phyloP scores from a whole-genome alignment of 2,113 vertebrate genomes.

The Prunella fulvescens region DNA sequence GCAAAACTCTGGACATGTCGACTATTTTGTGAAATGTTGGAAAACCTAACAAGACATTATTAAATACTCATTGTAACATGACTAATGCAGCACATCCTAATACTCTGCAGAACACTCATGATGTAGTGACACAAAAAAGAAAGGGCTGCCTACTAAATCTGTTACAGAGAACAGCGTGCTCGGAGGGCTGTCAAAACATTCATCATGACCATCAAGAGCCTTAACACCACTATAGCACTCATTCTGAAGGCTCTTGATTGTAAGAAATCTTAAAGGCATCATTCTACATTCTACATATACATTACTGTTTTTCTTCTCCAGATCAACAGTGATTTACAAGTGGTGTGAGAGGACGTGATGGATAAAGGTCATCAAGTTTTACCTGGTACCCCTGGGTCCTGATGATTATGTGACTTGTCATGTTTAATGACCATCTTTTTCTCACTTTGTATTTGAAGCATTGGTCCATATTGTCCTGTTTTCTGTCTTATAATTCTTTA shows the following conservation, averaged over 20 bases:
- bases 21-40: not conserved
- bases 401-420: not conserved
- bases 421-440: not conserved
- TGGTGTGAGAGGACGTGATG: not conserved
- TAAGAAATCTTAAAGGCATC: not conserved
- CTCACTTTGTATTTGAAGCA: not conserved
- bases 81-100: not conserved
- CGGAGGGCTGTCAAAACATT: not conserved
- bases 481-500: not conserved
- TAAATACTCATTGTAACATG: not conserved
- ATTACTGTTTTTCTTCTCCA: not conserved
- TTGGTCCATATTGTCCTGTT: not conserved
- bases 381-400: not conserved
- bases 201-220: not conserved
- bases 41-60: not conserved
- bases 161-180: rapidly evolving
- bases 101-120: not conserved
- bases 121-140: not conserved
- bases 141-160: not conserved
- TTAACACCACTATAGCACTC: not conserved
- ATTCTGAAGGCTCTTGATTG: not conserved
- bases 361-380: not conserved
- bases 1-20: not conserved
- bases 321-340: not conserved
- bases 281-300: not conserved